Conservation (phyloP, 2,797 vertebrate species). For the Echiichthys vipera region DNA sequence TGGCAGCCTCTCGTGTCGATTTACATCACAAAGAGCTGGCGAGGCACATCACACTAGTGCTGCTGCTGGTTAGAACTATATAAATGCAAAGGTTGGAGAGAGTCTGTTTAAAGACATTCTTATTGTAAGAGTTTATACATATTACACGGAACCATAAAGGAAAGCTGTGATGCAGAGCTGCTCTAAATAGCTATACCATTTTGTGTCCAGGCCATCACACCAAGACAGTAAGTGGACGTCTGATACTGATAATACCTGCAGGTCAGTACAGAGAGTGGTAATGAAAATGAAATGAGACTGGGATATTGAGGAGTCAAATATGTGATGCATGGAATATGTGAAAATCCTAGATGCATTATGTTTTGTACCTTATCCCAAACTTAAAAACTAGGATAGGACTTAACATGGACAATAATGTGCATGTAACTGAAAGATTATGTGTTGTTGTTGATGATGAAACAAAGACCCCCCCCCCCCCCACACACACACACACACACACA, state of each 20-base stretch:
- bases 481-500: constrained; percentile 13
- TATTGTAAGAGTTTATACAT: background rate
- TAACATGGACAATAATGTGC: background rate
- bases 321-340: background rate
- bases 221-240: background rate
- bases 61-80: background rate
- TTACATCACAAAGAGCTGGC: too few species aligned
- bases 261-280: background rate
- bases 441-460: constrained; percentile 4
- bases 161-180: background rate
- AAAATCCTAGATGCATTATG: background rate
- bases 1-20: too few species aligned
- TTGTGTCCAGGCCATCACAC: background rate
- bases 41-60: background rate
- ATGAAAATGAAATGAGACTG: background rate
- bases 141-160: background rate
- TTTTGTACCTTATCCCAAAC: background rate
- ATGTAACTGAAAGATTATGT: background rate
- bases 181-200: background rate
- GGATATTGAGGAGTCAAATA: background rate
- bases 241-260: background rate
- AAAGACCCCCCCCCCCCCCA: too few species aligned
- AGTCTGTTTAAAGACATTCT: background rate
- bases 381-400: background rate
- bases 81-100: background rate